Base-by-base conservation (phyloP, 2,797 vertebrate genomes). In the Sebastiscus tertius region DNA sequence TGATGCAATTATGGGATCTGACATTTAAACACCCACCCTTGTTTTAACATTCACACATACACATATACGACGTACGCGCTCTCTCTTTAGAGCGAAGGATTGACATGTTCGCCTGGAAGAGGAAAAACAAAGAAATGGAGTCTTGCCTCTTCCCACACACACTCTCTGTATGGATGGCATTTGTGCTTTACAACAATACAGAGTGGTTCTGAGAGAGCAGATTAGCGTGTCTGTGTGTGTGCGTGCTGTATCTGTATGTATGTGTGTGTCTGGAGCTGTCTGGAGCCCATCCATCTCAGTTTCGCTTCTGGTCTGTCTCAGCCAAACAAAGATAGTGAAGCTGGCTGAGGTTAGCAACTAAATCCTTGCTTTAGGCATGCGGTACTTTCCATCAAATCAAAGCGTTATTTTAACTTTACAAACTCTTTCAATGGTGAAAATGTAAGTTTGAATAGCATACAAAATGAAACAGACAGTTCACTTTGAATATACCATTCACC, bases 1-100 rank as follows among this genome's bases (percentile, higher is more conserved):
- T 88, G 81, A 91, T 79, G 87, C 86, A 92, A 91, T 92, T 88
- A 92, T 87, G 75, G 80, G 79, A 90, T 88, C 79, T 92, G 88
- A 92, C 91, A 88, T 90, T 90, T 91, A 81, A 90, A 85, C 90
- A 77, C 87, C 87, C 87, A 90, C 85, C 52, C 62, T 72, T 77
- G 61, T 88, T 87, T 89, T 72, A 75, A 81, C 75, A 72, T 73
- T 67, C 62, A 60, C 81, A 77, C 75, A 56, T 49, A 77, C 63
- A 85, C 77, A 84, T 71, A 66, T 63, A 83, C 8, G 39, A 42
- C 14, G 14, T 42, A 42, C 39, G 14, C 39, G 73, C 49, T 70
- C 68, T 83, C 71, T 63, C 83, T 80, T 84, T 59, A 77, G 24
- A 88, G 39, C 42, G 16, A 77, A 82, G 72, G 70, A 88, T 70